A percentile compares a stretch with the other conserved stretches of the same genome.
These are phyloP conservation scores for Nephila pilipes DNA, from an alignment of 1,140 invertebrate genomes.

Conservation along the genomic window DNA sequence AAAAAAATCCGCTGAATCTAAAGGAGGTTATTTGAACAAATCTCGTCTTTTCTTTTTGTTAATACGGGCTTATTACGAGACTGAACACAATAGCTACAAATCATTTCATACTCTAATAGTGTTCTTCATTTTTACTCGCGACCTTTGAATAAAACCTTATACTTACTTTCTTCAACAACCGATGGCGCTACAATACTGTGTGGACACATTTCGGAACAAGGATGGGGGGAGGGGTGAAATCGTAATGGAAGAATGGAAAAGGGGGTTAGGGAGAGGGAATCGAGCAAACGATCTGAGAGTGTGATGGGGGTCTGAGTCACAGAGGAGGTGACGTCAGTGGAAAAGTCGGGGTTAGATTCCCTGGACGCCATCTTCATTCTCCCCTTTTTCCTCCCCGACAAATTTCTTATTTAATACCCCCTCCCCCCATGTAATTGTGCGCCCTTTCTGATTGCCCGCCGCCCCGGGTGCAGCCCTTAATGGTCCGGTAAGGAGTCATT, in stretches of 20 bases:
- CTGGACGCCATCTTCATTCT: constrained; percentile 41
- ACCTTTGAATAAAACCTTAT: background rate
- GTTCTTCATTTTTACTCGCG: background rate
- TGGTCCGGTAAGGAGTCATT: background rate
- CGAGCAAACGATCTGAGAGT: constrained; percentile 22
- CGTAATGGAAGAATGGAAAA: background rate
- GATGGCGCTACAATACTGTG: constrained; percentile 75
- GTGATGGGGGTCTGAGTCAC: constrained; percentile 25
- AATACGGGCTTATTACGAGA: background rate
- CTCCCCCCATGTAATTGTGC: background rate
- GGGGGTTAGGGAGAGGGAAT: background rate
- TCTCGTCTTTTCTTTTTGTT: background rate
- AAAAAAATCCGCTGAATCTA: no score
- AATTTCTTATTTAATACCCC: constrained; percentile 16
- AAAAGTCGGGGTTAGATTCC: constrained; percentile 1
- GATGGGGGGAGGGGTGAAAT: background rate
- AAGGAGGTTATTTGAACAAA: no score
- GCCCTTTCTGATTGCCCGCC: background rate
- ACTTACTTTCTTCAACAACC: constrained; percentile 64
- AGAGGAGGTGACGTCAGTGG: constrained; percentile 55
- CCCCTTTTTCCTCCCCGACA: background rate
- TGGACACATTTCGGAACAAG: background rate
- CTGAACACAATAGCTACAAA: background rate
- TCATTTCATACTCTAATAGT: background rate
- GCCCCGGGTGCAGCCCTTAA: background rate